Evolutionary conservation across 2,113 vertebrate genomes (phyloP).

Genomic region (Probosciger aterrimus): DNA sequence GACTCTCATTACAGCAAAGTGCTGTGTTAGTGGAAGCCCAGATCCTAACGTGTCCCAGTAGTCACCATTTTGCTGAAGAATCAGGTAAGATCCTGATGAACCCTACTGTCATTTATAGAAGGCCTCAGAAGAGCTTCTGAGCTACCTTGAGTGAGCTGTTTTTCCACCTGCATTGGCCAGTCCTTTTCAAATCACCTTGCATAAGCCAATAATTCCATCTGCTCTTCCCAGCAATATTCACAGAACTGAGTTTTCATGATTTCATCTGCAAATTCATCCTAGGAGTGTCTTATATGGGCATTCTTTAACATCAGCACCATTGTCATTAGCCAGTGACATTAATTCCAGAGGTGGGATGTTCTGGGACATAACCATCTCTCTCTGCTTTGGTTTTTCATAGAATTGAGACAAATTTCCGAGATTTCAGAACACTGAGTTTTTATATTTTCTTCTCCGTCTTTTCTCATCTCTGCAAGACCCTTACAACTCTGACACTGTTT

Average conservation of each 20-base stretch:
- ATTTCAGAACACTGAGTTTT: not conserved
- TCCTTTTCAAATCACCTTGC: not conserved
- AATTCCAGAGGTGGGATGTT: accelerated
- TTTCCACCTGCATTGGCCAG: not conserved
- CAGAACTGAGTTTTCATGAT: not conserved
- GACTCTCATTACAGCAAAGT: not conserved
- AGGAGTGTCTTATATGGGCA: not conserved
- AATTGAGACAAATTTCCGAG: not conserved
- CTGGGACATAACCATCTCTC: not conserved
- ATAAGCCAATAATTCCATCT: not conserved
- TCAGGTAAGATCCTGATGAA: not conserved
- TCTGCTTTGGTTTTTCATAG: not conserved
- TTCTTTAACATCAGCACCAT: not conserved
- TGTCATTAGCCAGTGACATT: not conserved
- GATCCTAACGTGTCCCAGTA: accelerated
- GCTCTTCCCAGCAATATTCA: not conserved
- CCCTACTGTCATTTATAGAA: not conserved
- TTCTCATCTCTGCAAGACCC: not conserved
- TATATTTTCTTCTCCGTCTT: not conserved
- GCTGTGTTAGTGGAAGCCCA: not conserved
- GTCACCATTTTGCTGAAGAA: not conserved
- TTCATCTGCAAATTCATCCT: not conserved
- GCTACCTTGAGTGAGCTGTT: not conserved
- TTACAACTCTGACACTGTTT: not conserved
- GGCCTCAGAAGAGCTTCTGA: not conserved